Conservation (phyloP, 2,888 invertebrate species). For the Tenthredo mesomela region DNA sequence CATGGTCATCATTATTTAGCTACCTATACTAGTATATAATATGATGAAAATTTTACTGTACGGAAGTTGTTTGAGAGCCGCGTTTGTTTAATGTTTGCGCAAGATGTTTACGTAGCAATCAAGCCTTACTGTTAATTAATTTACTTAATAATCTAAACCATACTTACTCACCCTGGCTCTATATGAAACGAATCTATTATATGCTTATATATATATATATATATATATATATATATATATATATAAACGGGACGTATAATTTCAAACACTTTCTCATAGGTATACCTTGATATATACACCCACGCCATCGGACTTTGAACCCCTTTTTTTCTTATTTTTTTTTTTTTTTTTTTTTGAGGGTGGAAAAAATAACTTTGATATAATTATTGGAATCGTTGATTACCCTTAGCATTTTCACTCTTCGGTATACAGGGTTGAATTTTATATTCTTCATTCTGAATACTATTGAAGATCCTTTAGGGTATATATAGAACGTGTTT, state of each 20-base stretch:
- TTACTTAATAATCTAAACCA: slow-evolving; percentile 33
- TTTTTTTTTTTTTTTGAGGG: background rate
- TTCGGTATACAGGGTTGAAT: background rate
- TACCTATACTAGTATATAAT: no score
- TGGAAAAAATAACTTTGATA: background rate
- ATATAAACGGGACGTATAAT: background rate
- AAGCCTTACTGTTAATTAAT: slow-evolving; percentile 40
- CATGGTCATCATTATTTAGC: background rate
- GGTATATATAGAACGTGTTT: background rate
- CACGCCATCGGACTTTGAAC: background rate
- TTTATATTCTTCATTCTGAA: background rate
- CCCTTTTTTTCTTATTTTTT: no score
- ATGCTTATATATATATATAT: no score
- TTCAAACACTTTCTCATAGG: background rate
- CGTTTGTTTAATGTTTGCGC: slow-evolving; percentile 20
- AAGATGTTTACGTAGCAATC: slow-evolving; percentile 44
- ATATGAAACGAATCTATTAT: slow-evolving; percentile 10
- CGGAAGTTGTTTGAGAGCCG: background rate
- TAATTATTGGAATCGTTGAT: background rate
- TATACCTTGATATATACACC: background rate
- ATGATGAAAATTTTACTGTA: background rate
- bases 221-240: no score
- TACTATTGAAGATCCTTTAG: background rate
- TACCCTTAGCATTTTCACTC: background rate
- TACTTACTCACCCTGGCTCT: background rate